These are phyloP conservation scores for Clarias laeviceps DNA, from an alignment of 2,797 vertebrate genomes.

Conservation along the genomic window DNA sequence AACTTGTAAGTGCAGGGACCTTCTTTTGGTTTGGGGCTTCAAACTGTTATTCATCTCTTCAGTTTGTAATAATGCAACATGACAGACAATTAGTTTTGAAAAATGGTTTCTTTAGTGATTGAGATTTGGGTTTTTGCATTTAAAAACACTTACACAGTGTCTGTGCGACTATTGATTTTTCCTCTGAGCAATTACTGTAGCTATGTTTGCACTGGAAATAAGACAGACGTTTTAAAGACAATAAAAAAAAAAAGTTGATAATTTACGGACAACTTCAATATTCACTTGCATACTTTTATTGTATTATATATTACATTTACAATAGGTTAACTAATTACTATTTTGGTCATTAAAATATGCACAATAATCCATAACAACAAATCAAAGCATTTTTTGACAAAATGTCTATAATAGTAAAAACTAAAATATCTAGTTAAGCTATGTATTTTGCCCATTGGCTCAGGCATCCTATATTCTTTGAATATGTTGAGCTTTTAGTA, in stretches of 20 bases:
- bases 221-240: not conserved
- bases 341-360: not conserved
- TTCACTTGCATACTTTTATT: not conserved
- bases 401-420: not conserved
- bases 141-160: not conserved
- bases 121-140: slow-evolving; percentile 11
- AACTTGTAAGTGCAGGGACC: not conserved
- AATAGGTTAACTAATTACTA: not conserved
- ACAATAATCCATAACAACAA: not conserved
- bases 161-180: slow-evolving; percentile 21
- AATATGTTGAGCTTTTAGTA: not conserved
- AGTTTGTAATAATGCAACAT: not conserved
- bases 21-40: not conserved
- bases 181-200: slow-evolving; percentile 13
- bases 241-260: slow-evolving; percentile 3
- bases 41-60: not conserved
- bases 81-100: slow-evolving; percentile 1
- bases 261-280: not conserved
- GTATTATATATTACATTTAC: not conserved
- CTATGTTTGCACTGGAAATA: not conserved
- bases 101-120: slow-evolving; percentile 10
- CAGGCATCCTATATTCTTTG: not conserved
- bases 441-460: not conserved
- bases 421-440: not conserved
- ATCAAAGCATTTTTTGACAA: not conserved